Evolutionary conservation across 2,113 vertebrate species (phyloP).

Genomic region (Trichechus manatus): DNA sequence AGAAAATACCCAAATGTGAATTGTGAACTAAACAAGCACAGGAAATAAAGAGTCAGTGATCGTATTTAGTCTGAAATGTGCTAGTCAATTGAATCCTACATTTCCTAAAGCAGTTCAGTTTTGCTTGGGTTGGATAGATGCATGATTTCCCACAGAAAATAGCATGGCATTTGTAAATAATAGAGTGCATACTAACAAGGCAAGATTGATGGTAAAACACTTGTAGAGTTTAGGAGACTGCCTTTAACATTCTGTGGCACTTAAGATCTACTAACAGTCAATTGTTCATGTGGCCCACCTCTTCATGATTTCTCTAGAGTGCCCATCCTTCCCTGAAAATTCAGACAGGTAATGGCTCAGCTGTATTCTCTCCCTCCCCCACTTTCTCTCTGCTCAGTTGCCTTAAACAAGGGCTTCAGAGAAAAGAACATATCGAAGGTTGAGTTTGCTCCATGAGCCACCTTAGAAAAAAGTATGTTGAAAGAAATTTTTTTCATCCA

Average conservation of each 20-base stretch:
- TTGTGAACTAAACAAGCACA: background rate
- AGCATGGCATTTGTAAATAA: background rate
- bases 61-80: conserved; percentile 14
- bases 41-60: conserved; percentile 23
- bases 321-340: background rate
- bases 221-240: background rate
- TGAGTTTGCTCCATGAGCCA: background rate
- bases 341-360: background rate
- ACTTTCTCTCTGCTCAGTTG: background rate
- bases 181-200: background rate
- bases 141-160: background rate
- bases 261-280: background rate
- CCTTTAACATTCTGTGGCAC: background rate
- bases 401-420: background rate
- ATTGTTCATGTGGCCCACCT: background rate
- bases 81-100: background rate
- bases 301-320: background rate
- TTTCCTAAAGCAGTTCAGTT: background rate
- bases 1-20: conserved; percentile 11
- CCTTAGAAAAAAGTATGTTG: background rate
- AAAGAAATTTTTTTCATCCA: background rate
- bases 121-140: background rate
- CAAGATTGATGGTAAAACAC: background rate
- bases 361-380: background rate
- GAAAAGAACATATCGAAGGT: background rate